A percentile compares a stretch with the other conserved stretches of the same genome.
Conservation (phyloP, 2,113 vertebrate species). For the Pseudorectes ferrugineus region DNA sequence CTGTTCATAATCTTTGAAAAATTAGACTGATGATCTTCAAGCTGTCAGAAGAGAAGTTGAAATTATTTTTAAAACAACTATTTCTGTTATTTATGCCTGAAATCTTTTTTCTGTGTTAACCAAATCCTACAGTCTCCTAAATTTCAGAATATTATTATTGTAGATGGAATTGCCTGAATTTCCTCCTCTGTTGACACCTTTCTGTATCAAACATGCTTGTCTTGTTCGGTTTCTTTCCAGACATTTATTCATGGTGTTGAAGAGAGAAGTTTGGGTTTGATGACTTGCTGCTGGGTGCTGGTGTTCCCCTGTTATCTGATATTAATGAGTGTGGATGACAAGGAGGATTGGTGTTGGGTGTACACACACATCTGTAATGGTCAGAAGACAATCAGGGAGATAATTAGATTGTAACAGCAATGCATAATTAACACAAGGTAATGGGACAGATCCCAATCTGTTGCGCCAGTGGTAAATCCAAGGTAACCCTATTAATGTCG, state of each 20-base stretch:
- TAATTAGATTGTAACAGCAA: not conserved
- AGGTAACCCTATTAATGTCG: not conserved
- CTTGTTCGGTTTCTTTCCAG: not conserved
- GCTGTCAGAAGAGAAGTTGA: not conserved
- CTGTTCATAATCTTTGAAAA: not conserved
- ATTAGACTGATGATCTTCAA: not conserved
- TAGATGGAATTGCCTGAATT: not conserved
- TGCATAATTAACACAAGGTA: not conserved
- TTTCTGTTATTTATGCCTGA: not conserved
- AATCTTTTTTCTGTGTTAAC: not conserved
- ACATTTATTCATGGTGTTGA: not conserved
- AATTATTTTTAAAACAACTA: not conserved
- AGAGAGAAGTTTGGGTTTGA: not conserved
- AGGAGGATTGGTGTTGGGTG: not conserved
- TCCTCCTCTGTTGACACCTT: not conserved
- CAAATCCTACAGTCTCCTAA: not conserved
- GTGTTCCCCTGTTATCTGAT: not conserved
- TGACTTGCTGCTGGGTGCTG: not conserved
- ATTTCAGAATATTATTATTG: not conserved
- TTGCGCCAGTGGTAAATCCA: not conserved
- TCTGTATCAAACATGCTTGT: not conserved
- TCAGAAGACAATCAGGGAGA: not conserved
- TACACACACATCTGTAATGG: not conserved
- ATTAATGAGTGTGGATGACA: not conserved
- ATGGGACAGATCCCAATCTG: not conserved